Percentiles rank a stretch among this genome's conserved stretches.
Conservation (phyloP, 2,797 vertebrate genomes). For the Aythya fuligula region DNA sequence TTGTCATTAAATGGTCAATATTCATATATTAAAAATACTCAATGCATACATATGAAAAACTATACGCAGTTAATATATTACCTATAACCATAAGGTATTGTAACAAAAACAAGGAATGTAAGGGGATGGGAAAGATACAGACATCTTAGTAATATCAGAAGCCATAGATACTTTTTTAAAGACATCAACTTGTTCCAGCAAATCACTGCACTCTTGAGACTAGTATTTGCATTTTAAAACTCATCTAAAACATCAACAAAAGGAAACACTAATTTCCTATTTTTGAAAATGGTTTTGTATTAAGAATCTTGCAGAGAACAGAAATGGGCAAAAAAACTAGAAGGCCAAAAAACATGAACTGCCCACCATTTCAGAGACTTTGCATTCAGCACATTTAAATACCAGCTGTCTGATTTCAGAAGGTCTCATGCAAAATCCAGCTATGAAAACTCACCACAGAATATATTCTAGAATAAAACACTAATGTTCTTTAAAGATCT, state of each 20-base stretch:
- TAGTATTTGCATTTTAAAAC: conserved; percentile 45
- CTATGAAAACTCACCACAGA: conserved; percentile 54
- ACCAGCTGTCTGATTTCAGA: conserved; percentile 35
- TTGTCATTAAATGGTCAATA: conserved; percentile 20
- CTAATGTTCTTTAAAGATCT: conserved; percentile 30
- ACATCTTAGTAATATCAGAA: conserved; percentile 39
- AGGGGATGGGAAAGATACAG: neutral
- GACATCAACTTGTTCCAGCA: conserved; percentile 41
- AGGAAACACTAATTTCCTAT: conserved; percentile 36
- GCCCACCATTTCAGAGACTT: conserved; percentile 47
- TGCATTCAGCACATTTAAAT: conserved; percentile 55
- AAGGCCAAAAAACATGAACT: conserved; percentile 40
- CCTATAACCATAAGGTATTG: conserved; percentile 4
- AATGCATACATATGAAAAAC: neutral
- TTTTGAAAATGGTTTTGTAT: conserved; percentile 12
- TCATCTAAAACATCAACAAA: conserved; percentile 53
- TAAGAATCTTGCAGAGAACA: conserved; percentile 40
- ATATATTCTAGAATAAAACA: conserved; percentile 62
- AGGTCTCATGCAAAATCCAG: conserved; percentile 69
- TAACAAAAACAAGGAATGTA: conserved; percentile 21
- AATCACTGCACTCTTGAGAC: conserved; percentile 53
- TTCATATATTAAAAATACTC: conserved; percentile 40
- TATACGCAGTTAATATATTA: conserved; percentile 38
- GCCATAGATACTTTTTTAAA: neutral
- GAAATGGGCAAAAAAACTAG: neutral